phyloP scores from a whole-genome alignment of 2,888 invertebrate genomes.

The Molorchus minor region DNA sequence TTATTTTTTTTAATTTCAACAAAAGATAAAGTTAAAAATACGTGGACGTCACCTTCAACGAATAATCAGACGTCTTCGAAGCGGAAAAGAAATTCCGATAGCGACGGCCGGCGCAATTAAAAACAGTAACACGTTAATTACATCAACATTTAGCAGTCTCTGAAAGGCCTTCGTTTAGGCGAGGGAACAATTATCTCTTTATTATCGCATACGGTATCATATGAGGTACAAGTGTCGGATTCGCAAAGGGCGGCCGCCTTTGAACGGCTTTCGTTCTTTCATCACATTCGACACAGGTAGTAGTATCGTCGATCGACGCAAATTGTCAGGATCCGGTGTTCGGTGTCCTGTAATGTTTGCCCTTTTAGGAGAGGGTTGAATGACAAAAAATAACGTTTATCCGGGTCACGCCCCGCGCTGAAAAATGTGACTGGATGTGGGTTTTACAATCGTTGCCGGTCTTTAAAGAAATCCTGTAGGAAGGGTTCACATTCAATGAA shows the following conservation, averaged over 20 bases:
- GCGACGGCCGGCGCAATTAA: constrained; percentile 11
- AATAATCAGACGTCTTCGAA: too few species aligned
- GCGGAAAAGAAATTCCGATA: background rate
- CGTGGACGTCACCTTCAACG: too few species aligned
- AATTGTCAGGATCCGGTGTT: constrained; percentile 32
- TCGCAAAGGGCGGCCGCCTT: constrained; percentile 29
- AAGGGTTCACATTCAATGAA: background rate
- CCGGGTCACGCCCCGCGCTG: constrained; percentile 12
- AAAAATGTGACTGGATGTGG: background rate
- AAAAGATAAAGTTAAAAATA: too few species aligned
- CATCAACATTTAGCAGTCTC: constrained; percentile 15
- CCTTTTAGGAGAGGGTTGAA: constrained; percentile 18
- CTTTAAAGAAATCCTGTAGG: background rate
- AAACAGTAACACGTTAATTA: constrained; percentile 27
- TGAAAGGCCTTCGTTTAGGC: constrained; percentile 4
- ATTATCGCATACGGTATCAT: constrained; percentile 17
- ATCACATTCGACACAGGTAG: constrained; percentile 15
- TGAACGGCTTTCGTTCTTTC: constrained; percentile 3
- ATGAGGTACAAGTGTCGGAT: constrained; percentile 10
- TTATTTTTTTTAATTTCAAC: too few species aligned
- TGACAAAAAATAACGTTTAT: constrained; percentile 1
- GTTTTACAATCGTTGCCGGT: background rate
- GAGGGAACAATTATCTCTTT: constrained; percentile 22
- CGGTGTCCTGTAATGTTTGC: constrained; percentile 27
- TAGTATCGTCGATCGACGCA: constrained; percentile 19